Conservation (phyloP, 2,888 invertebrate species). For the Catonia carolina region DNA sequence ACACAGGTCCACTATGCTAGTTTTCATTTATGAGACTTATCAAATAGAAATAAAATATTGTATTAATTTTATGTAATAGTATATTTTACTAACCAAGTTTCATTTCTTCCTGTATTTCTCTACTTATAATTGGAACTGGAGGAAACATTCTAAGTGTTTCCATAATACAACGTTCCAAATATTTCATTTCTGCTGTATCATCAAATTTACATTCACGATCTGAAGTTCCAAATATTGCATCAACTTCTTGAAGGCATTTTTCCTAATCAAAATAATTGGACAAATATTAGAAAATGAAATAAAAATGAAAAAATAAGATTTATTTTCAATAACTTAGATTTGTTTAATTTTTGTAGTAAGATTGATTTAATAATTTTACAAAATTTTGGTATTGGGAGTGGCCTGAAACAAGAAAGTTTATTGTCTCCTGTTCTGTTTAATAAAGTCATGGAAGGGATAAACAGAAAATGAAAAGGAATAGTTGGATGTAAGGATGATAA, state of each 20-base stretch:
- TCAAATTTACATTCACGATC: constrained; percentile 70
- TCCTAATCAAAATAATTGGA: constrained; percentile 43
- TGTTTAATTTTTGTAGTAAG: background rate
- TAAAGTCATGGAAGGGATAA: too few relatives aligned
- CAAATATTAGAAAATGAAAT: background rate
- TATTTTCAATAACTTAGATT: background rate
- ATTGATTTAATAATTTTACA: constrained; percentile 6
- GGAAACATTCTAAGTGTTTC: constrained; percentile 74
- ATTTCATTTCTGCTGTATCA: constrained; percentile 81
- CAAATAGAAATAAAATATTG: background rate
- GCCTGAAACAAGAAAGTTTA: too few relatives aligned
- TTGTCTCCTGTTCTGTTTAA: too few relatives aligned
- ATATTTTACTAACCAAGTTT: constrained; percentile 54
- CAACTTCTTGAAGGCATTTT: constrained; percentile 64
- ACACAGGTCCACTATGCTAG: too few relatives aligned
- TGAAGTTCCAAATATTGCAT: constrained; percentile 68
- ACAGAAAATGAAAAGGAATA: background rate
- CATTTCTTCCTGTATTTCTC: constrained; percentile 63
- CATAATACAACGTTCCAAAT: constrained; percentile 72
- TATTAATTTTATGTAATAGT: background rate
- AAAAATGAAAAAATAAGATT: background rate
- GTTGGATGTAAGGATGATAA: too few relatives aligned
- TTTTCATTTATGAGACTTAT: too few relatives aligned
- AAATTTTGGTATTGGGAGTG: too few relatives aligned
- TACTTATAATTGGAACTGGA: constrained; percentile 70